These are phyloP conservation scores for Porites lutea DNA, from an alignment of 64 coral and sea anemone species.

Conservation along the genomic window DNA sequence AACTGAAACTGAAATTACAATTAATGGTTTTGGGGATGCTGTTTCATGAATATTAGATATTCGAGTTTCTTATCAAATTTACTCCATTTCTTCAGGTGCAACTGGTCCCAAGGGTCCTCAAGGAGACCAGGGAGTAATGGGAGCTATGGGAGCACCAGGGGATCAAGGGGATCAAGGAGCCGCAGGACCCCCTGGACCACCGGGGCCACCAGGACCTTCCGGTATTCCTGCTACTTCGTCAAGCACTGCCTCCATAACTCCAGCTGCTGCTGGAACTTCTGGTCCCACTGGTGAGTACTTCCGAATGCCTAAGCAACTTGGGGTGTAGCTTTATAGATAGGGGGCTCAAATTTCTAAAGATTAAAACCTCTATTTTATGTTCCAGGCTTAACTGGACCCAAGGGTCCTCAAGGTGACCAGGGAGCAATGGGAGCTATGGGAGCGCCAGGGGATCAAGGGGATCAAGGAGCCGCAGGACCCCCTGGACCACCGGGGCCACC, in stretches of 20 bases:
- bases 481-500: not conserved
- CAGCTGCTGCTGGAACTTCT: too few species aligned
- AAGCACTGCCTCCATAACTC: too few species aligned
- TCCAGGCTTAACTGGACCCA: not conserved
- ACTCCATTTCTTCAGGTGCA: not conserved
- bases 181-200: not conserved
- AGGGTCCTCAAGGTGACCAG: not conserved
- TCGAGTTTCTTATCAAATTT: too few species aligned
- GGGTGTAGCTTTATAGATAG: too few species aligned
- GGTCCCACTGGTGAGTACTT: too few species aligned
- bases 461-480: not conserved
- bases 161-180: not conserved
- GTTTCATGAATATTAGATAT: too few species aligned
- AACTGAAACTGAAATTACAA: too few species aligned
- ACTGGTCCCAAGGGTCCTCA: not conserved
- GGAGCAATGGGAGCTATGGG: conserved; percentile 14
- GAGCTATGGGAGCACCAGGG: not conserved
- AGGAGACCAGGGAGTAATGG: not conserved
- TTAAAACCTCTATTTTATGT: not conserved
- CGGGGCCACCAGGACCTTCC: not conserved
- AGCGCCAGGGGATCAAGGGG: not conserved
- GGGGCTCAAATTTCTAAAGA: not conserved
- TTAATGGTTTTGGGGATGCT: too few species aligned
- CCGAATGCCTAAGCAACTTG: too few species aligned
- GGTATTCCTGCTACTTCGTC: too few species aligned